These are phyloP conservation scores for Caranx melampygus DNA, from an alignment of 2,113 vertebrate species.

Conservation along the genomic window DNA sequence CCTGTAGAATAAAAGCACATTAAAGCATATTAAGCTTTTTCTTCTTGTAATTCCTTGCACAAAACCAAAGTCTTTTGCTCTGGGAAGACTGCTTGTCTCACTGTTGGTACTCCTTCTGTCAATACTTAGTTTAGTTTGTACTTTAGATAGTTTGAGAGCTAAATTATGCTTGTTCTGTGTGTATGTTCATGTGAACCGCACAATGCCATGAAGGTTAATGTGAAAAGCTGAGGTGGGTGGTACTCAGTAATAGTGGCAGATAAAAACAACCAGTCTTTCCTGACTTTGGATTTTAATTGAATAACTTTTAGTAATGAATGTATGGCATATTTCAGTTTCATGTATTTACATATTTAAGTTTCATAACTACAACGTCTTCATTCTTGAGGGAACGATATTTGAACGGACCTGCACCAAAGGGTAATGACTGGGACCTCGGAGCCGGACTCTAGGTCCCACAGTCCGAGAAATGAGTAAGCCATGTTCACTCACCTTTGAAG, in stretches of 20 bases:
- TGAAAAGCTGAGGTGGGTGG: not conserved
- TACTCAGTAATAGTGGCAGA: not conserved
- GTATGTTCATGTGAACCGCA: not conserved
- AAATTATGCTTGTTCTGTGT: not conserved
- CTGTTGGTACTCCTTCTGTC: not conserved
- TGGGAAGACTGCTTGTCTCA: not conserved
- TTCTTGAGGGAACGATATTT: too few relatives aligned
- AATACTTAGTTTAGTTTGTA: too few relatives aligned
- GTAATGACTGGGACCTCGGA: not conserved
- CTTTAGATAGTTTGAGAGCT: too few relatives aligned
- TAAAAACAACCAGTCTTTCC: not conserved
- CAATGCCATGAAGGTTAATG: not conserved
- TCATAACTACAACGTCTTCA: not conserved
- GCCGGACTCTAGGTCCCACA: not conserved
- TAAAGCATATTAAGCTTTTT: too few relatives aligned
- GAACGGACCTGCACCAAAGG: too few relatives aligned
- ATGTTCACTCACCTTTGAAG: slow-evolving; percentile 33
- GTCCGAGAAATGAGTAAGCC: slow-evolving; percentile 1
- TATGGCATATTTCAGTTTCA: not conserved
- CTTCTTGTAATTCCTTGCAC: not conserved
- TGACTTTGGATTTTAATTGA: not conserved
- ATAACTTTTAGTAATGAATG: slow-evolving; percentile 3
- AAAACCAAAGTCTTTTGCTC: not conserved
- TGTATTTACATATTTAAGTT: not conserved
- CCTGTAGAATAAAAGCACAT: too few relatives aligned